Base-by-base conservation (phyloP, 2,888 invertebrate species). In the Cepaea hortensis region DNA sequence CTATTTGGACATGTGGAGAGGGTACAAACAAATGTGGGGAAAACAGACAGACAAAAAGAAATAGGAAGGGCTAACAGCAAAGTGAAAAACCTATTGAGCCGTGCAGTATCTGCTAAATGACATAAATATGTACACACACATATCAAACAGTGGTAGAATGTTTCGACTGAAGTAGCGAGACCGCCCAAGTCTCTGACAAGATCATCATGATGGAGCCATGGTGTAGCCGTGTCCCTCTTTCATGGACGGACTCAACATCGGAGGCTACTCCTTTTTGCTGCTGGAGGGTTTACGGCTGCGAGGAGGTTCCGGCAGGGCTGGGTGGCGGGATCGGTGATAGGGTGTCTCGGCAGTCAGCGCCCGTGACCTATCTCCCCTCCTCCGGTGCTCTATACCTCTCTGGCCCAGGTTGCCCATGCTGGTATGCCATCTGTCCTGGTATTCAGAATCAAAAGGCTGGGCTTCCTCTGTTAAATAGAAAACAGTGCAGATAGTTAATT, bases 381-480 rank as follows among this genome's bases (percentile, higher is more conserved):
- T 50, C 18, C 87, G 70, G 20, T 87, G 84, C 9, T 87, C 87
- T 35, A 84, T 76, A n/a, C 87, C 84, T 80, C 84, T 15, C 20
- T n/a, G 11, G 23, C n/a, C 13, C 72, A 68, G 80, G 73, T 62
- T 75, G 23, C 20, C 13, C 72, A 77, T 84, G 65, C 61, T 65
- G 48, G 46, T 73, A 46, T 50, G 87, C 84, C 84, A 87, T 55
- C 80, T 87, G 4, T 91, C 90, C 61, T 90, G 88, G 91, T 91
- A 93, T 81, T 92, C 93, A 35, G 87, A 86, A 61, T 92, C 90
- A 90, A 93, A 93, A 3, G 81, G 75, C 11, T 88, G 88, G 1
- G 90, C 91, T 68, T 92, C 91, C 87, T 88, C 93, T 93, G 87
- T 23, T 88, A 85, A 81, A 23, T 7, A 62, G 62, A 50, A 20